Base-by-base conservation (phyloP, 1,140 invertebrate species). In the Bacillus rossius region DNA sequence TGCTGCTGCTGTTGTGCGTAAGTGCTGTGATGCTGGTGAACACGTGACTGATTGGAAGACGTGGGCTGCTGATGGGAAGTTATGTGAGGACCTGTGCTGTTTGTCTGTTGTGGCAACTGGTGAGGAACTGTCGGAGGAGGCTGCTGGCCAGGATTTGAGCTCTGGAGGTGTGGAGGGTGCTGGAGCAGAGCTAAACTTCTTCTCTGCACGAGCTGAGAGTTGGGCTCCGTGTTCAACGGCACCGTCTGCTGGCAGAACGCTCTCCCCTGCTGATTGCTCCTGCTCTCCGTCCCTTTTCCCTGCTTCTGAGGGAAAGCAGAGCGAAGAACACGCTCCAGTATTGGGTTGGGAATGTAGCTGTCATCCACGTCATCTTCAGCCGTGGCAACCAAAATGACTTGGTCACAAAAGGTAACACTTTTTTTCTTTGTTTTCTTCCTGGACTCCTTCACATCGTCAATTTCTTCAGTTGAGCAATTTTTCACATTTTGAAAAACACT, bases 341-440 rank as follows among this genome's bases (percentile, higher is more conserved):
- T 92, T 13, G 92, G 92, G 76, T 94, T 94, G 0, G 92, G 91
- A 68, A 94, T 91, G 64, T 92, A 92, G 64, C 88, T 88, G 54
- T 93, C 90, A 54, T 91, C 88, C 71, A 93, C 91, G 63, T 92
- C 87, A 64, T 95, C 92, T 67, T 94, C 92, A 0, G 92, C 92
- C 16, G 91, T 93, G 3, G 92, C 91, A 14, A 95, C 92, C 26
- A 95, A 75, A 56, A 92, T 91, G 0, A 96, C 92, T 74, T 94
- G 90, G 70, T 96, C 92, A 66, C 92, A 94, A 72, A 96, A 96
- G 0, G 92, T 94, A 1, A 96, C 93, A 64, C 89, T 92, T 71
- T 95, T 95, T 79, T 95, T 95, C 69, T 92, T 92, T 23, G 74
- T 67, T 7, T 83, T 79, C 54, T 85, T 79, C 62, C 81, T 79